These are phyloP conservation scores for Arenaria interpres DNA, from an alignment of 2,113 vertebrate species.

Conservation along the genomic window DNA sequence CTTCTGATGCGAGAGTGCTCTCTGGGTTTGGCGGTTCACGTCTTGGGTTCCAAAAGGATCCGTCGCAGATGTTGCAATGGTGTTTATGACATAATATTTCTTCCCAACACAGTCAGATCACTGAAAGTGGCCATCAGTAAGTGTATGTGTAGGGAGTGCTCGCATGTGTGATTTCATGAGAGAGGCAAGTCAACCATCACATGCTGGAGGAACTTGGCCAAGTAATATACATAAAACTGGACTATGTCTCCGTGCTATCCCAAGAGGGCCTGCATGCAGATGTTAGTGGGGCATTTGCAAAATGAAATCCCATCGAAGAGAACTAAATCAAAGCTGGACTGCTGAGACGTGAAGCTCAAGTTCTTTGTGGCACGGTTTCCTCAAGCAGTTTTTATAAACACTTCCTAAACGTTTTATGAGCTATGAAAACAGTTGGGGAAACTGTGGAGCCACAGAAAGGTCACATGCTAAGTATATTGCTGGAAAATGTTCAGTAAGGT, in stretches of 20 bases:
- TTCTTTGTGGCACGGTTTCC: constrained; percentile 74
- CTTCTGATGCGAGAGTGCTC: constrained; percentile 31
- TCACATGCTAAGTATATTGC: constrained; percentile 69
- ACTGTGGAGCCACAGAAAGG: constrained; percentile 67
- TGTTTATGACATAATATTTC: constrained; percentile 73
- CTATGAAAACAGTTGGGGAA: constrained; percentile 75
- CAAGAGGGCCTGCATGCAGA: constrained; percentile 72
- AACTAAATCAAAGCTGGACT: constrained; percentile 70
- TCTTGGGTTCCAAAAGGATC: constrained; percentile 37
- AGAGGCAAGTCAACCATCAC: constrained; percentile 78
- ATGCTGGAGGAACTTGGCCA: constrained; percentile 69
- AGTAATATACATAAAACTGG: constrained; percentile 70
- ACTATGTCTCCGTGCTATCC: constrained; percentile 52
- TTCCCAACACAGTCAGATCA: constrained; percentile 61
- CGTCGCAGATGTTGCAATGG: constrained; percentile 58
- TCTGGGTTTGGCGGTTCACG: neutral
- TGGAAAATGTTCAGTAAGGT: constrained; percentile 62
- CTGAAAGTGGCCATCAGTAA: constrained; percentile 66
- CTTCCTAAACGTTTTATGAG: constrained; percentile 76
- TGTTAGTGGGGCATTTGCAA: constrained; percentile 75
- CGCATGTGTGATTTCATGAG: constrained; percentile 73
- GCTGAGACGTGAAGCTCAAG: constrained; percentile 69
- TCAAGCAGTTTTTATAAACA: constrained; percentile 77
- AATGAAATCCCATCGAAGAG: constrained; percentile 63
- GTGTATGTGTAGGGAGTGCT: constrained; percentile 28